Conservation (phyloP, 1,140 invertebrate genomes). For the Ganaspis sp. region DNA sequence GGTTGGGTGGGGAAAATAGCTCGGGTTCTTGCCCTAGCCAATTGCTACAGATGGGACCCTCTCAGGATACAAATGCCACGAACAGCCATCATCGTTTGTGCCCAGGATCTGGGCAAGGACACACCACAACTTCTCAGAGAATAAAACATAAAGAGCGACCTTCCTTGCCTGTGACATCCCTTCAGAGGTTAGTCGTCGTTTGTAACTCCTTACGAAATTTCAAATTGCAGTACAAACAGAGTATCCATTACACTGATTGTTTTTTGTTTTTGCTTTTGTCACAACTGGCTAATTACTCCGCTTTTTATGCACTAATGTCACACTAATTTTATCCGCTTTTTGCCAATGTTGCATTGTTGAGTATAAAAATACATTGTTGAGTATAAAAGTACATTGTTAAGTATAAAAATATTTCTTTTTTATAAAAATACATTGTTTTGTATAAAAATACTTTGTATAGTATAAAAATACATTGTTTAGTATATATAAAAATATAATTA, state of each 20-base stretch:
- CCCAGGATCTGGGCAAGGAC: constrained; percentile 68
- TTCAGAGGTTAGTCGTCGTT: constrained; percentile 72
- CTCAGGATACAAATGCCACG: constrained; percentile 69
- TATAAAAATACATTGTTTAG: no score
- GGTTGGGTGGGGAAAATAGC: constrained; percentile 76
- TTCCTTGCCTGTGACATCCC: constrained; percentile 72
- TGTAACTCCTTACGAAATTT: not conserved
- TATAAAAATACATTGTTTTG: no score
- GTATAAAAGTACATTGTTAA: not conserved
- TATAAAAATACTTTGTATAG: no score
- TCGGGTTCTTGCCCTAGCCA: constrained; percentile 94
- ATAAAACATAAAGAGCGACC: constrained; percentile 78
- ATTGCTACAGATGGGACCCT: constrained; percentile 80
- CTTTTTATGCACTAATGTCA: constrained; percentile 19
- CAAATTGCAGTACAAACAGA: not conserved
- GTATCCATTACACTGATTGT: not conserved
- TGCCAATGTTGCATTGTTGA: not conserved
- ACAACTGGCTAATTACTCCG: not conserved
- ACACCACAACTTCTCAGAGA: constrained; percentile 74
- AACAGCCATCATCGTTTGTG: constrained; percentile 71
- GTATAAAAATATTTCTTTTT: not conserved
- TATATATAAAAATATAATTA: no score
- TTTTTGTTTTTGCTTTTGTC: not conserved
- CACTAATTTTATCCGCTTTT: not conserved
- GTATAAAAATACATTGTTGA: no score